Conservation (phyloP, 2,888 invertebrate species). For the Eristalis intricaria region DNA sequence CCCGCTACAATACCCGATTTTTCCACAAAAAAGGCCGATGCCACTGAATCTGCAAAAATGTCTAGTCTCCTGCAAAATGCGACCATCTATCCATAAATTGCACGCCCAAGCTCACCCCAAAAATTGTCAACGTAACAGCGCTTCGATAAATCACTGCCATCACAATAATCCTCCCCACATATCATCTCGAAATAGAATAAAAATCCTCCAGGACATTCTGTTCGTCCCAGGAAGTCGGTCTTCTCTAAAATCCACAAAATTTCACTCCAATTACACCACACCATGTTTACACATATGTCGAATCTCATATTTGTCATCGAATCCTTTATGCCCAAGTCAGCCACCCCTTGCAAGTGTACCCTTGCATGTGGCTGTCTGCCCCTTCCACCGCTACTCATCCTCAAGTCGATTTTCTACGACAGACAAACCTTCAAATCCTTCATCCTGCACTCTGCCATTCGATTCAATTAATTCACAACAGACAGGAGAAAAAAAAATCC, state of each 20-base stretch:
- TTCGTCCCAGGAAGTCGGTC: neutral
- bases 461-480: conserved; percentile 79
- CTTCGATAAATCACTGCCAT: conserved; percentile 26
- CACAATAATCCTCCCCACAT: conserved; percentile 28
- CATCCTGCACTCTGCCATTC: conserved; percentile 73
- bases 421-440: conserved; percentile 17
- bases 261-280: conserved; percentile 80
- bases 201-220: neutral
- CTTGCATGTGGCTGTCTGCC: too few species aligned
- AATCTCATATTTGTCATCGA: conserved; percentile 81
- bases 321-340: conserved; percentile 74
- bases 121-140: neutral
- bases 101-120: neutral
- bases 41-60: too few species aligned
- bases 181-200: neutral
- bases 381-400: neutral
- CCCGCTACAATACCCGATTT: too few species aligned
- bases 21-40: too few species aligned
- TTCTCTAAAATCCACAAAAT: conserved; percentile 42
- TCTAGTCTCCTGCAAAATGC: too few species aligned
- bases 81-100: neutral
- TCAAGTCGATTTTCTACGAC: neutral
- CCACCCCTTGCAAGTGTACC: conserved; percentile 11
- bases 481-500: conserved; percentile 73
- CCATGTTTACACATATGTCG: conserved; percentile 81